Base-by-base conservation (phyloP, 2,888 invertebrate genomes). In the Panorpa germanica region DNA sequence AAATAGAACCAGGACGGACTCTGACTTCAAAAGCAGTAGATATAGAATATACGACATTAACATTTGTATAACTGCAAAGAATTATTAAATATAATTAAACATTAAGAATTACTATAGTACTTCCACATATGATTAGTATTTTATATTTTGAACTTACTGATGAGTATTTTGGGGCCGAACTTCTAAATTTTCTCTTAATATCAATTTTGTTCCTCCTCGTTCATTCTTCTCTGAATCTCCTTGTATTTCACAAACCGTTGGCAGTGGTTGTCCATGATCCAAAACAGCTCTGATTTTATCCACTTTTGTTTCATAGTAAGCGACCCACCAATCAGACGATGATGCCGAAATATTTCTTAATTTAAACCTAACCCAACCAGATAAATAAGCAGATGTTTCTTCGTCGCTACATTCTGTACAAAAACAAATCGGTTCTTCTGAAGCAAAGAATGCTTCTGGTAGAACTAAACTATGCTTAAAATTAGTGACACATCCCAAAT, bases 211-310 rank as follows among this genome's bases (percentile, higher is more conserved):
- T 19, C 21, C 25, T 14, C 12, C 24, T 25, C 14, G 19, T 15
- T 25, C 25, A 19, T 31, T 25, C 3, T 25, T 10, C 10, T 17
- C 16, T 1, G 25, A n/a, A 10, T 22, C n/a, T n/a, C n/a, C n/a
- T n/a, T n/a, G n/a, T n/a, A n/a, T 9, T 25, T 25, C 14, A 26
- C 31, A 27, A 25, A 26, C 31, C 18, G 52, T 43, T 2, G 55
- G 52, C 12, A 53, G 31, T 3, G 53, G 53, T 34, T 55, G 54
- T 0, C 55, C 54, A 10, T 52, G 48, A 40, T 55, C 55, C 16
- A 55, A 40, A 20, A 54, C 53, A 2, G 53, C 50, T 3, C 55
- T 47, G 28, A 55, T 55, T 38, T 55, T 54, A 35, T 55, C 55
- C 13, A 53, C 53, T 2, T 53, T 41, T 4, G 53, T 54, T 40